These are phyloP conservation scores for Pocillopora damicornis DNA, from an alignment of 64 coral and sea anemone species.

Conservation along the genomic window DNA sequence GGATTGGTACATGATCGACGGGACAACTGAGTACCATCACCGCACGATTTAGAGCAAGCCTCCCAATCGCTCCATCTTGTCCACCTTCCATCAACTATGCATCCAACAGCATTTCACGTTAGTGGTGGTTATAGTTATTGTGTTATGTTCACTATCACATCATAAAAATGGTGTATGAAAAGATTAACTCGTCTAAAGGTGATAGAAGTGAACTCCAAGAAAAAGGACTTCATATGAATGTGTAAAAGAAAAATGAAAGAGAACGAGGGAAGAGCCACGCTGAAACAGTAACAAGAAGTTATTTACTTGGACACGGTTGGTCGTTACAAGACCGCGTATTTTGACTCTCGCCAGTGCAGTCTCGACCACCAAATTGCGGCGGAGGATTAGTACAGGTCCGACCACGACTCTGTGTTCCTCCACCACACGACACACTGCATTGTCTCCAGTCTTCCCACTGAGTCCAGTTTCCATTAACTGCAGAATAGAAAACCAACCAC, in stretches of 20 bases:
- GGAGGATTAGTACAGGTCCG: constrained; percentile 21
- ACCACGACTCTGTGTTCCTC: constrained; percentile 20
- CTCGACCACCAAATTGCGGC: neutral
- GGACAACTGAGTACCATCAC: constrained; percentile 15
- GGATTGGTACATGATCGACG: constrained; percentile 30
- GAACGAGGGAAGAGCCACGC: neutral
- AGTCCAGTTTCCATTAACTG: constrained; percentile 40
- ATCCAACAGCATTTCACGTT: neutral
- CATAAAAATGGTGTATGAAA: neutral
- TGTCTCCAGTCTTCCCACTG: constrained; percentile 25
- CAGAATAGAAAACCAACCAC: neutral
- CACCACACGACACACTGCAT: constrained; percentile 36
- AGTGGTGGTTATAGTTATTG: neutral
- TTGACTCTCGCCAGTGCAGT: neutral
- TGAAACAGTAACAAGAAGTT: neutral
- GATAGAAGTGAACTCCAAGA: neutral
- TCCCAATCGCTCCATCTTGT: constrained; percentile 17
- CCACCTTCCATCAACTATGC: constrained; percentile 41
- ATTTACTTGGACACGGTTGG: constrained; percentile 34
- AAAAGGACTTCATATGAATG: neutral
- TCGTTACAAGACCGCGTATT: constrained; percentile 16
- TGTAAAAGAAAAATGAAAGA: neutral
- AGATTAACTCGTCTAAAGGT: neutral
- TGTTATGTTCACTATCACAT: neutral
- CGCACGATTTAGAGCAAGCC: constrained; percentile 6